Evolutionary conservation across 2,797 vertebrate species (phyloP), one percentile per base, ranked within the genome.

Genomic region (Myripristis jacobus): DNA sequence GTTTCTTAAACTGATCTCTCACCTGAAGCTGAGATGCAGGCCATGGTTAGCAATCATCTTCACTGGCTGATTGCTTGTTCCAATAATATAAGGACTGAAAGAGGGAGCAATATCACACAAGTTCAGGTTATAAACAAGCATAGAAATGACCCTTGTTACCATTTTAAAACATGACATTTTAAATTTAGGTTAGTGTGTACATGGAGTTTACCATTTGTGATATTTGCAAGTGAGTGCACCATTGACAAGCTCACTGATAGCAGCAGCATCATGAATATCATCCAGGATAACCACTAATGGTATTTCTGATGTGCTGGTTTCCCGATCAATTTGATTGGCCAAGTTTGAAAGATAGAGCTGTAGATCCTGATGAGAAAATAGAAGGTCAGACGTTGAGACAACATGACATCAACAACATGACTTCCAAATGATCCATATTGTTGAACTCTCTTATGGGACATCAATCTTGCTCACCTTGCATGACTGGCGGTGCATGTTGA

Each of bases 141-240:
- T 9, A 65, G 2, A 21, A 55, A 18, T n/a, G 27, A 2, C 52
- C n/a, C 12, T 11, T 62, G 18, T 1, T 7, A 8, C 0, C 25
- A 15, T 46, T 76, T 64, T 61, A 12, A 47, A 51, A 18, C 31
- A n/a, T 47, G 22, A n/a, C 38, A 27, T 27, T 24, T 18, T 44
- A 29, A 21, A 21, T 34, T 15, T 24, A 53, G 5, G 1, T 25
- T 8, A 63, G 2, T 36, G 25, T 9, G 12, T 18, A 0, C 10
- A 10, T 2, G 4, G 12, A 27, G 27, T 93, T 95, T 87, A 99
- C 98, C 98, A 99, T 96, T 99, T 99, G 88, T 99, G 98, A 86
- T 99, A 99, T 94, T 99, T 99, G 96, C 98, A 99, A 76, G 97
- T 99, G 63, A 99, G 95, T 0, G 98, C 98, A 0, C 98, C 97